Percentiles rank a stretch among this genome's conserved stretches.
These are phyloP conservation scores for Tribolium freemani DNA, from an alignment of 2,888 invertebrate genomes.

Conservation along the genomic window DNA sequence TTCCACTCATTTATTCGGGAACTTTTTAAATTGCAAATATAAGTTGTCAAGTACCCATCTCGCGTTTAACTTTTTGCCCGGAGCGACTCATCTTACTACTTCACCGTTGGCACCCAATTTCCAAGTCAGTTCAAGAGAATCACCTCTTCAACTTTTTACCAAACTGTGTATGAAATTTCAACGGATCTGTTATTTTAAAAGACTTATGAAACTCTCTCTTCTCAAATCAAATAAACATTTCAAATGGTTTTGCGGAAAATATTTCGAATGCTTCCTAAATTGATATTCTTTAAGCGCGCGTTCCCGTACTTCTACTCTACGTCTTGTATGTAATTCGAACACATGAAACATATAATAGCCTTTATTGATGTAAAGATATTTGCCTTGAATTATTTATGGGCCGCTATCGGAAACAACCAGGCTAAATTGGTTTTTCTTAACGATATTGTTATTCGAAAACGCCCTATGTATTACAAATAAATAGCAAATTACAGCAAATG, in stretches of 20 bases:
- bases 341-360: constrained; percentile 20
- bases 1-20: constrained; percentile 46
- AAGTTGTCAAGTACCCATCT: constrained; percentile 47
- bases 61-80: constrained; percentile 44
- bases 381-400: constrained; percentile 21
- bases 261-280: constrained; percentile 25
- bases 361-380: constrained; percentile 6
- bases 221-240: constrained; percentile 36
- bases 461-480: background rate
- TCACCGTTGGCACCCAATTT: constrained; percentile 50
- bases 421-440: background rate
- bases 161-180: constrained; percentile 39
- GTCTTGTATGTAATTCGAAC: constrained; percentile 19
- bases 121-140: constrained; percentile 48
- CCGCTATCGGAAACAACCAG: constrained; percentile 3
- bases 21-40: constrained; percentile 47
- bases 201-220: constrained; percentile 29
- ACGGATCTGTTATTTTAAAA: constrained; percentile 39
- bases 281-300: constrained; percentile 30
- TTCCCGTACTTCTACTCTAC: background rate
- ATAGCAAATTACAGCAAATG: background rate
- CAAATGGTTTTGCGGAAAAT: constrained; percentile 23
- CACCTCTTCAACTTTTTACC: constrained; percentile 45
- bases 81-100: constrained; percentile 43
- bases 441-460: background rate